Evolutionary conservation across 1,140 invertebrate genomes (phyloP), one percentile per base, ranked within the genome.

Genomic region (Microplitis demolitor): DNA sequence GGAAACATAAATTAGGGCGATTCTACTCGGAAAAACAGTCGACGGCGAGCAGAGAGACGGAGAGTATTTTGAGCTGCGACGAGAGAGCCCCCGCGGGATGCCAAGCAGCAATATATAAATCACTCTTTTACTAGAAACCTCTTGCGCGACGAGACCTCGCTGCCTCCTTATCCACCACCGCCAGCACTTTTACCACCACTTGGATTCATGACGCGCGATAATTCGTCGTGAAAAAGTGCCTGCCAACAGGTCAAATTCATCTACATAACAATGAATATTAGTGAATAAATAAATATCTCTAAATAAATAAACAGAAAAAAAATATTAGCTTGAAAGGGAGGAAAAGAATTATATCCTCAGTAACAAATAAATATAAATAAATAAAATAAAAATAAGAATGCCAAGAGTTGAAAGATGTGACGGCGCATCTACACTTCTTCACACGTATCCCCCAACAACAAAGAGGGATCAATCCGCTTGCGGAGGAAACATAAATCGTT

Each of bases 401-500:
- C 14, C 50, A 54, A 9, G 39, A 45, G 73, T 66, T 50, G 51
- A 54, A 61, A 66, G 69, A 60, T 71, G 69, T 56, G 51, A 69
- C 54, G 33, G 72, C 53, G 56, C 35, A 39, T 61, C 50, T 9
- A 45, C 64, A 35, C 51, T 11, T 66, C 69, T 62, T 66, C 39
- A 45, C 39, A 45, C 66, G 72, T 72, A 71, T 71, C 54, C 63
- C 56, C 66, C 58, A 69, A 78, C 82, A 82, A 85, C 80, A 84
- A 85, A 83, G 84, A 83, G 81, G 82, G 82, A 87, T 87, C 84
- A 85, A 87, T 87, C 84, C 80, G 80, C 79, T 80, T 73, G 78
- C 78, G 75, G 78, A 83, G 83, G 83, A 84, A 85, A 84, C 82
- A 85, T 86, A 85, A 85, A 86, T 86, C 80, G 81, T 82, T 69